Conservation (phyloP, 2,888 invertebrate genomes). For the Netelia fuscicornis region DNA sequence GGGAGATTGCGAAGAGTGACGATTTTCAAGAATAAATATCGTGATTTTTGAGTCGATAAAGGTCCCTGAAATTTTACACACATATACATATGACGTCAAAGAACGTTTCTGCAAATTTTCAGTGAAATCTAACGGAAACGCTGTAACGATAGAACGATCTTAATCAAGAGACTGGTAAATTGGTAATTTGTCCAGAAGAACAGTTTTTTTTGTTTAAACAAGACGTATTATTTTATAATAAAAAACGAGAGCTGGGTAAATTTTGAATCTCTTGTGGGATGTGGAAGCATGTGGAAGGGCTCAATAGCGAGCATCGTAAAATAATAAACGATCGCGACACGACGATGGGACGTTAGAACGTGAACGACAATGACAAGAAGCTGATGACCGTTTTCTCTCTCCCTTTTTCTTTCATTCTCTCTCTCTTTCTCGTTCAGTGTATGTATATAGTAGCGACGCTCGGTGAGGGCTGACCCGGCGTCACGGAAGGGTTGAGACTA, state of each 20-base stretch:
- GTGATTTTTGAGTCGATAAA: no score
- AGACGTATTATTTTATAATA: not conserved
- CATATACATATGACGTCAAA: no score
- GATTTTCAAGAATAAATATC: no score
- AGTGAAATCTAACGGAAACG: no score
- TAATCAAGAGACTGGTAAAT: no score
- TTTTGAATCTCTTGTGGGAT: not conserved
- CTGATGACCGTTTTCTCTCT: conserved; percentile 37
- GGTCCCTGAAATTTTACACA: no score
- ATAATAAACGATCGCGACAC: conserved; percentile 48
- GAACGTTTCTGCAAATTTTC: no score
- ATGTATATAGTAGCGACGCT: conserved; percentile 41
- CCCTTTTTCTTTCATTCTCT: conserved; percentile 3
- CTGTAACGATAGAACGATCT: no score
- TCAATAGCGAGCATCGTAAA: conserved; percentile 32
- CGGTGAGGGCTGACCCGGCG: conserved; percentile 64
- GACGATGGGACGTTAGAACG: conserved; percentile 5
- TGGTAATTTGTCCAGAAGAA: no score
- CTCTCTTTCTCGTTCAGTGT: conserved; percentile 14
- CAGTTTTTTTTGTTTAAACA: not conserved
- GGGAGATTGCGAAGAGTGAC: no score
- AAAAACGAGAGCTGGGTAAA: not conserved
- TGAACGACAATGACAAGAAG: conserved; percentile 47
- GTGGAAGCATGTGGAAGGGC: conserved; percentile 9
- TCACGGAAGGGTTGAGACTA: conserved; percentile 72